phyloP scores from a whole-genome alignment of 2,888 invertebrate species.

The Cataglyphis rosenhaueri region DNA sequence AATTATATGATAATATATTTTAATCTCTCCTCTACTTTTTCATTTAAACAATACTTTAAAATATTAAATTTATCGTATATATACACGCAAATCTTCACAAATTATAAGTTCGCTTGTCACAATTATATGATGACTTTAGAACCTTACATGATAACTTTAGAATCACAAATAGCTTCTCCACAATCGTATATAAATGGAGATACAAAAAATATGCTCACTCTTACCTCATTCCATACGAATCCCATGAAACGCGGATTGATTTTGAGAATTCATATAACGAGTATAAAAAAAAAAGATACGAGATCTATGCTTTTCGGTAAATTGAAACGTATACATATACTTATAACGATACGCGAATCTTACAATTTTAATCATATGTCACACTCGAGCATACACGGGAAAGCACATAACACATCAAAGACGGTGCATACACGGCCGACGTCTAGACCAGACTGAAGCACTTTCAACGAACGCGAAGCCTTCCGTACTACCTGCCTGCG shows the following conservation, averaged over 20 bases:
- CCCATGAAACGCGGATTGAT: conserved; percentile 80
- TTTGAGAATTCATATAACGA: conserved; percentile 79
- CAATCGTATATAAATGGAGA: background rate
- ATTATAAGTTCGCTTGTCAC: background rate
- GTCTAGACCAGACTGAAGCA: conserved; percentile 79
- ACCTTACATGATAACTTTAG: background rate
- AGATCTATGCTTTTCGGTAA: background rate
- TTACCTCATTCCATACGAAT: conserved; percentile 83
- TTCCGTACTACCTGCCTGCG: conserved; percentile 71
- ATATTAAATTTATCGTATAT: background rate
- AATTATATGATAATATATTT: background rate
- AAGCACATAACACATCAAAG: conserved; percentile 53
- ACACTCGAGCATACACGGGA: background rate
- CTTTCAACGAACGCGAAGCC: conserved; percentile 63
- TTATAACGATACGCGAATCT: background rate
- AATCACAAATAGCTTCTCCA: background rate
- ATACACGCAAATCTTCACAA: background rate
- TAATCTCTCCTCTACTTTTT: background rate
- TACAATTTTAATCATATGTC: background rate
- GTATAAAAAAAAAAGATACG: conserved; percentile 36
- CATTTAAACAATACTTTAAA: background rate
- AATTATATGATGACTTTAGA: background rate
- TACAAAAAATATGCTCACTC: conserved; percentile 9
- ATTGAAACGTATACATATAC: background rate
- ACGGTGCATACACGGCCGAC: conserved; percentile 76